Base-by-base conservation (phyloP, 2,797 vertebrate genomes). In the Glossophaga mutica region DNA sequence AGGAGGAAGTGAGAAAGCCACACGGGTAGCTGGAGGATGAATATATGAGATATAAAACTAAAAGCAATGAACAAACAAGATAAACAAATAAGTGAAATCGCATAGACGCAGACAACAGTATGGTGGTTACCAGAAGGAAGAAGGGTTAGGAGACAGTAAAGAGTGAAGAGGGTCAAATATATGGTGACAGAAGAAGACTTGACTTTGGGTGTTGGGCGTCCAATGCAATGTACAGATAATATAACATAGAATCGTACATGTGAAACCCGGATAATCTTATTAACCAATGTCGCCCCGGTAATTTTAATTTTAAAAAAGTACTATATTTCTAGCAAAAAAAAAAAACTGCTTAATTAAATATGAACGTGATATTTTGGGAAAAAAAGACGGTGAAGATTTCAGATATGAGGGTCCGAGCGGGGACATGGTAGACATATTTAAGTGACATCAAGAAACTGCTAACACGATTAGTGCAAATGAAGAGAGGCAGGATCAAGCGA, bases 311-410 rank as follows among this genome's bases (percentile, higher is more conserved):
- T 34, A 7, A 34, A 67, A 70, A 94, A 78, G 14, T 42, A 59
- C 52, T 73, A 1, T 59, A 42, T 78, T 0, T 76, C 29, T 62
- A 87, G 26, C 95, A 15, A 93, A 95, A 96, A n/a, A 15, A 93
- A 95, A 96, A n/a, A 2, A 34, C 12, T 70, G 57, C 29, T 94
- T 62, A 55, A 93, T 97, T 93, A 94, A 83, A 55, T n/a, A 92
- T 79, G 94, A 90, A 5, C 94, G 52, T 4, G 91, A 91, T 95
- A 92, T 24, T 86, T 70, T 70, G 8, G 65, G 65, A 1, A 1
- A 6, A 14, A n/a, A 82, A 29, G 50, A 71, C 29, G 55, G 9
- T 1, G 26, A 83, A 37, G 46, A 7, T 7, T 32, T 68, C 19
- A 7, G 14, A 15, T 67, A 9, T 3, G 21, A 73, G 9, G 10